Conservation (phyloP, 2,888 invertebrate genomes). For the Hemithea aestivaria region DNA sequence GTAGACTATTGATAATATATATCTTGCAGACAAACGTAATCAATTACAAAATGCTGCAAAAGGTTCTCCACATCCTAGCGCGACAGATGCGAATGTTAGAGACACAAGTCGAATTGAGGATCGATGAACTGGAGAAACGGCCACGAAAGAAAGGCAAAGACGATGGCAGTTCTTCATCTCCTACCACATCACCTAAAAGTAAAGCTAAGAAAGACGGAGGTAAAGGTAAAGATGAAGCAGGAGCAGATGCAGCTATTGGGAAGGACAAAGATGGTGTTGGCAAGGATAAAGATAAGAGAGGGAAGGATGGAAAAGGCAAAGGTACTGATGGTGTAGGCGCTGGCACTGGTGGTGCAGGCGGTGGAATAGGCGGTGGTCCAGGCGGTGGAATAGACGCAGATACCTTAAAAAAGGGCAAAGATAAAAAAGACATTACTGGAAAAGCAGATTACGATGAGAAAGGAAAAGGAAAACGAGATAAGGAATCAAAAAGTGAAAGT, state of each 20-base stretch:
- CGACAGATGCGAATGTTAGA: constrained; percentile 57
- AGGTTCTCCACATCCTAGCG: constrained; percentile 55
- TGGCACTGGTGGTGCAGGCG: too few relatives aligned
- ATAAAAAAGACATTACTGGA: too few relatives aligned
- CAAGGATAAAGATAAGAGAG: neutral
- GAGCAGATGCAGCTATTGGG: constrained; percentile 9
- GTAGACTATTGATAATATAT: too few relatives aligned
- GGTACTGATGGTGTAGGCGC: too few relatives aligned
- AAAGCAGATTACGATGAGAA: constrained; percentile 12
- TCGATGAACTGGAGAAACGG: constrained; percentile 6
- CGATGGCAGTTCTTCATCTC: constrained; percentile 5
- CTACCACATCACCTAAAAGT: constrained; percentile 3
- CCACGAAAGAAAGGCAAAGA: constrained; percentile 1
- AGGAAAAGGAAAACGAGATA: constrained; percentile 11
- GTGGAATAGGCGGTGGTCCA: too few relatives aligned
- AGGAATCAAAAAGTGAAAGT: constrained; percentile 9
- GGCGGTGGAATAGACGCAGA: too few relatives aligned
- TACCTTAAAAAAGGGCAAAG: too few relatives aligned
- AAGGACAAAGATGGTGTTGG: constrained; percentile 6
- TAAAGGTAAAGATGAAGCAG: constrained; percentile 11
- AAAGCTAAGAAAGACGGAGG: constrained; percentile 8
- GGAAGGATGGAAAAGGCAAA: constrained; percentile 3
- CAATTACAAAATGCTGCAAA: constrained; percentile 56
- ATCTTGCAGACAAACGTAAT: constrained; percentile 45
- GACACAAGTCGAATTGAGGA: constrained; percentile 50